Percentiles rank a stretch among this genome's conserved stretches.
Evolutionary conservation across 2,888 invertebrate genomes (phyloP).

Genomic region (Ormia ochracea): DNA sequence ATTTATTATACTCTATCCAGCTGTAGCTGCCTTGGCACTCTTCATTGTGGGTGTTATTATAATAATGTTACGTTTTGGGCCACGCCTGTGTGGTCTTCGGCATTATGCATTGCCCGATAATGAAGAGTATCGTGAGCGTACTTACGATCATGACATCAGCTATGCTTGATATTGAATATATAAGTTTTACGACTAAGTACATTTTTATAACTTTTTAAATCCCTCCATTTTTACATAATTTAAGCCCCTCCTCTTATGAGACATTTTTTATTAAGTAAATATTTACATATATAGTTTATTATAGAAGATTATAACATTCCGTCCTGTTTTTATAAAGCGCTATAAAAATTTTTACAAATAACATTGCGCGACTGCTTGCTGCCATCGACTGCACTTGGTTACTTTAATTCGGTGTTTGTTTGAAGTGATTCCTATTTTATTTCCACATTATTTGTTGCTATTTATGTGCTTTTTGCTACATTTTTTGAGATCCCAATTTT

Average conservation of each 20-base stretch:
- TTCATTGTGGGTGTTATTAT: constrained; percentile 87
- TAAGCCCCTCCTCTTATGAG: constrained; percentile 20
- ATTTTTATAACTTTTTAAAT: background rate
- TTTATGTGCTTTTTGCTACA: too few relatives aligned
- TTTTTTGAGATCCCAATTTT: too few relatives aligned
- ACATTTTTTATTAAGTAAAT: background rate
- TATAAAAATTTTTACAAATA: too few relatives aligned
- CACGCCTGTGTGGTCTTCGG: constrained; percentile 83
- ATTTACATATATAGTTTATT: background rate
- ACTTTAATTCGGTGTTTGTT: too few relatives aligned
- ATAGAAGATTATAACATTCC: background rate
- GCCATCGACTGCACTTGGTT: too few relatives aligned
- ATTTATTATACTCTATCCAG: constrained; percentile 87
- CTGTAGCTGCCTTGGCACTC: constrained; percentile 84
- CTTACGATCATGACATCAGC: constrained; percentile 76
- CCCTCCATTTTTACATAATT: constrained; percentile 13
- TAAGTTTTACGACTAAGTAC: background rate
- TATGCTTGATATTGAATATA: constrained; percentile 68
- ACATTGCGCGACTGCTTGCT: too few relatives aligned
- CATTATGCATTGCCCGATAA: constrained; percentile 83
- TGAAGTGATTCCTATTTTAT: too few relatives aligned
- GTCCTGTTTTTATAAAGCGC: too few relatives aligned
- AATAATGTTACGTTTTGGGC: constrained; percentile 85
- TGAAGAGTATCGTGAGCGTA: constrained; percentile 81
- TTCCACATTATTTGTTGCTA: too few relatives aligned